Base-by-base conservation (phyloP, 2,797 vertebrate genomes). In the Sylvia borin region DNA sequence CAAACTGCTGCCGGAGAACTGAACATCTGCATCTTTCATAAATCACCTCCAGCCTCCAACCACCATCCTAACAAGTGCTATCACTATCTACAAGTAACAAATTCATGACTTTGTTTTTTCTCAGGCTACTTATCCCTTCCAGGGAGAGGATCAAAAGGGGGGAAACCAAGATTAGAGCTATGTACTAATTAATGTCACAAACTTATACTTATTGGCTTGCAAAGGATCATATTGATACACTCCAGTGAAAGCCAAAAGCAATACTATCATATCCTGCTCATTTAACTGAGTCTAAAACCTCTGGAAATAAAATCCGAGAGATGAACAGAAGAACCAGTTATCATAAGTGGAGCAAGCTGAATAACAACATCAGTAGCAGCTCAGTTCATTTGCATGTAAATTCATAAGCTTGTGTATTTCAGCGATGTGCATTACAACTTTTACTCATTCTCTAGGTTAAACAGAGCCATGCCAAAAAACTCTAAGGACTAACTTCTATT, bases 221-320 rank as follows among this genome's bases (percentile, higher is more conserved):
- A 53, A 64, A 45, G 29, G 43, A 74, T 77, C 42, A 48, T 5
- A 11, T 13, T 62, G 58, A 85, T 48, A 85, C 0, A 17, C 31
- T 79, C 36, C 81, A 90, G 50, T 38, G 16, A 75, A 79, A 92
- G 68, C 45, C 81, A 75, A 80, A 80, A 90, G 61, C 36, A 75
- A 43, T 18, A 10, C 21, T 68, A 47, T 26, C 47, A 48, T 48
- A 76, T n/a, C 26, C 67, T 79, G 73, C 43, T 36, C 50, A 55
- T 77, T 94, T 77, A 81, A 77, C 3, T 72, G 18, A 82, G 36
- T 27, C 61, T 36, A 48, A 45, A 76, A 54, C 16, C 67, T 67
- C 65, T 67, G 43, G 67, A 93, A 93, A 83, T 43, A 40, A 92
- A 55, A 77, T 51, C 31, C 18, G 15, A 85, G 62, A n/a, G 27